Evolutionary conservation across 2,113 vertebrate species (phyloP).

Genomic region (Tachysurus vachellii): DNA sequence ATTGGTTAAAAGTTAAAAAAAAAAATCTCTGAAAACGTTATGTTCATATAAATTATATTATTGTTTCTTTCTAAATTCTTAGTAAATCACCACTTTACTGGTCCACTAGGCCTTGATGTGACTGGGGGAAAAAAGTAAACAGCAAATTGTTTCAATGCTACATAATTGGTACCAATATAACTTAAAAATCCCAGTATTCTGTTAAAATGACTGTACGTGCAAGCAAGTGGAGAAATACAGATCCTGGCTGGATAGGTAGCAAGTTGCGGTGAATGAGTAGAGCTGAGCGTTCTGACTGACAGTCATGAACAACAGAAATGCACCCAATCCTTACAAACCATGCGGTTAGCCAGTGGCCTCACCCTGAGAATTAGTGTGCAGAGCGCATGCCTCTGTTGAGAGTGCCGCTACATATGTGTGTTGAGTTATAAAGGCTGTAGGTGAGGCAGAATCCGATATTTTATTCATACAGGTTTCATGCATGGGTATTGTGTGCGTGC

Average conservation of each 20-base stretch:
- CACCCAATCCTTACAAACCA: slow-evolving; percentile 62
- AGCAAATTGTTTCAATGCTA: not conserved
- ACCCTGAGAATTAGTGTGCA: slow-evolving; percentile 52
- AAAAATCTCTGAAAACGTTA: not conserved
- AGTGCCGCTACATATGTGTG: slow-evolving; percentile 45
- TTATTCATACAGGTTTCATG: slow-evolving; percentile 34
- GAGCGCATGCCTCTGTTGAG: slow-evolving; percentile 63
- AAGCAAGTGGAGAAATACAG: slow-evolving; percentile 47
- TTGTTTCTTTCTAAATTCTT: not conserved
- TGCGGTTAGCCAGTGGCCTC: slow-evolving; percentile 65
- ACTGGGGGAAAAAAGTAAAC: not conserved
- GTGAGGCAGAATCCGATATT: slow-evolving; percentile 59
- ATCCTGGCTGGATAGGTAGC: slow-evolving; percentile 4
- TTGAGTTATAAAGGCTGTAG: slow-evolving; percentile 49
- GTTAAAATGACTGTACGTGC: slow-evolving; percentile 25
- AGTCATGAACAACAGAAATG: slow-evolving; percentile 56
- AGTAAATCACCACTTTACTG: not conserved
- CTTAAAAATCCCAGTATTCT: not conserved
- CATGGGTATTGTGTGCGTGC: slow-evolving; percentile 1
- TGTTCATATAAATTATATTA: not conserved
- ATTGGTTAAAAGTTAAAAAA: not conserved
- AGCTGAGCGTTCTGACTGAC: slow-evolving; percentile 44
- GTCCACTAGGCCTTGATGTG: not conserved
- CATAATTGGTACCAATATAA: not conserved
- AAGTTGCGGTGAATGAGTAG: slow-evolving; percentile 50